Conservation (phyloP, 30 jellyfish, hydroid and myxozoan genomes). For the Catostylus mosaicus region DNA sequence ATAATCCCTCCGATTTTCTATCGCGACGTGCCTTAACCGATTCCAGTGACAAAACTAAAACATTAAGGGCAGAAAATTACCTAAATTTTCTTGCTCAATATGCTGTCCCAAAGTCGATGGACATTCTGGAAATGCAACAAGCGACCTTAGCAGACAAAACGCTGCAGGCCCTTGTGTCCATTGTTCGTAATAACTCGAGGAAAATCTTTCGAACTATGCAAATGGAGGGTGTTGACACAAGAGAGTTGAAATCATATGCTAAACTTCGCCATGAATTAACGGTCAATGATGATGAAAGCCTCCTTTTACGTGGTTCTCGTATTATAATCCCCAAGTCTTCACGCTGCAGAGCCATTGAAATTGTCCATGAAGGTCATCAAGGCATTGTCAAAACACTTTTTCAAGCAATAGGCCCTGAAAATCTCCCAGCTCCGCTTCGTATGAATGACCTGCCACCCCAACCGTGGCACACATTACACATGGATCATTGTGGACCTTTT, state of each 20-base stretch:
- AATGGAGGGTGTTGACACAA: neutral
- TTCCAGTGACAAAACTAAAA: neutral
- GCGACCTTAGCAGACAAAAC: neutral
- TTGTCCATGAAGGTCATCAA: neutral
- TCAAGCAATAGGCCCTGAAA: no score
- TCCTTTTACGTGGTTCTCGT: neutral
- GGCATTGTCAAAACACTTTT: neutral
- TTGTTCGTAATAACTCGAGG: neutral
- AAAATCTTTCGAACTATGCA: neutral
- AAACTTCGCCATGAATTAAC: neutral
- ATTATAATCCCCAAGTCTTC: neutral
- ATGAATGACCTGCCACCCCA: conserved; percentile 21
- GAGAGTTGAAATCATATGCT: neutral
- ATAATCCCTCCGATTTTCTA: neutral
- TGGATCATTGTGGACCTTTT: conserved; percentile 22
- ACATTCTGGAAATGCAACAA: neutral
- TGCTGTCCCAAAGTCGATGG: neutral
- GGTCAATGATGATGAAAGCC: neutral
- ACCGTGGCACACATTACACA: conserved; percentile 17
- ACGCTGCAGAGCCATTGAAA: neutral
- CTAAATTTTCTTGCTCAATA: neutral
- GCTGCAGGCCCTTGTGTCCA: neutral
- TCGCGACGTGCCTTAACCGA: neutral
- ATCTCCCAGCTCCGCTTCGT: conserved; percentile 7
- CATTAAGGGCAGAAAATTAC: neutral